These are phyloP conservation scores for Pterostichus madidus DNA, from an alignment of 2,888 invertebrate species.

Conservation along the genomic window DNA sequence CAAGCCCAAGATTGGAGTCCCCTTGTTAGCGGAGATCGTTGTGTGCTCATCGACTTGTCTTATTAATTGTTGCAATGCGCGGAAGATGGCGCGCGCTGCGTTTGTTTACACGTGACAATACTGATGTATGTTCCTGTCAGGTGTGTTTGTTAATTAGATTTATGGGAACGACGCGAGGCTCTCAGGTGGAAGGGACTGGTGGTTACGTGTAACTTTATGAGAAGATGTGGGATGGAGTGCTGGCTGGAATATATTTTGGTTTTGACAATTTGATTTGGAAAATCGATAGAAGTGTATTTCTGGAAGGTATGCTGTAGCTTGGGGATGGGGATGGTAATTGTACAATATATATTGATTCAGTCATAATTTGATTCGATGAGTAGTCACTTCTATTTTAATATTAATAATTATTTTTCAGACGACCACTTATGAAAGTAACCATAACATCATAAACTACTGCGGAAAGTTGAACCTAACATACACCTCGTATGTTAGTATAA, in stretches of 20 bases:
- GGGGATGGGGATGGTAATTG: no score
- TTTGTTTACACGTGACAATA: constrained; percentile 40
- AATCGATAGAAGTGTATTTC: background rate
- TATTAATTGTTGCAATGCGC: constrained; percentile 48
- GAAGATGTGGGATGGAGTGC: constrained; percentile 5
- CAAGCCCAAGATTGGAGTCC: constrained; percentile 16
- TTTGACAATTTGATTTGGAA: background rate
- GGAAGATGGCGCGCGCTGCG: constrained; percentile 23
- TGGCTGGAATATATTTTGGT: constrained; percentile 22
- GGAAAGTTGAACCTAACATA: no score
- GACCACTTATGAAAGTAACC: no score
- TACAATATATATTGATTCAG: no score
- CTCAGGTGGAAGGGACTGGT: background rate
- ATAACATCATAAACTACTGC: no score
- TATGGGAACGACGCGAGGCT: constrained; percentile 3
- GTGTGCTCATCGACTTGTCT: constrained; percentile 35
- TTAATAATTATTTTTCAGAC: no score
- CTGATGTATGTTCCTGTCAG: constrained; percentile 43
- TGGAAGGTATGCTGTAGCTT: background rate
- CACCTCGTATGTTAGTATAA: no score
- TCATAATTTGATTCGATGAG: no score
- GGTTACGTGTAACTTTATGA: constrained; percentile 14
- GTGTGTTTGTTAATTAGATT: constrained; percentile 42
- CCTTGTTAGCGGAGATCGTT: constrained; percentile 26
- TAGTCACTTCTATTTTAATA: no score